Base-by-base conservation (phyloP, 2,113 vertebrate species). In the Prunella himalayana region DNA sequence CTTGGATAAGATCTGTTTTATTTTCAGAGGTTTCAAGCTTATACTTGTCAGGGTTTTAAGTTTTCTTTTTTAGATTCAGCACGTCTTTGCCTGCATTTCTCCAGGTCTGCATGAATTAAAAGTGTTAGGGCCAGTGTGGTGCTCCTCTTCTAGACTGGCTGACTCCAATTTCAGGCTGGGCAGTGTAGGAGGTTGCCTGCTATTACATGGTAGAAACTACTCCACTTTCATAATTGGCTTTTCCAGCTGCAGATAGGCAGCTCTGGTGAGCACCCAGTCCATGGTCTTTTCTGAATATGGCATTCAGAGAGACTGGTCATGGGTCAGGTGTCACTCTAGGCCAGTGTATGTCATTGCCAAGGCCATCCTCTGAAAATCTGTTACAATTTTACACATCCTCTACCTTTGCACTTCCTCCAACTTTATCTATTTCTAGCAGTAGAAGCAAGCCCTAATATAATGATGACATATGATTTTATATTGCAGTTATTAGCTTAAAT, bases 271-370 rank as follows among this genome's bases (percentile, higher is more conserved):
- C 10, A 31, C 6, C 13, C 33, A 70, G 9, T 19, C 23, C 23
- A 6, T 15, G 0, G 42, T 54, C 41, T 60, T 44, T n/a, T 47
- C 25, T 66, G 49, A 71, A 21, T 1, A 9, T 2, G 17, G 9
- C 19, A 39, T 59, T 78, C 47, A 44, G 23, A 35, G 3, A 53
- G 15, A 23, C 20, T 35, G 24, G 50, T 57, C 37, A 53, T 2
- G 3, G 45, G 35, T 37, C 37, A 80, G 63, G 5, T 20, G 23
- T 60, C 45, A 39, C 37, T 73, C 60, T 42, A 86, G 64, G 22
- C 20, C 56, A 6, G 4, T 14, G 37, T 9, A n/a, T 0, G 0
- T 2, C 51, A 41, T 9, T 2, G 1, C 21, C 17, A 15, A 92
- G 66, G 12, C 25, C 50, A 66, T 63, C 10, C 54, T 20, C n/a